Percentiles rank a stretch among this genome's conserved stretches.
Evolutionary conservation across 53 echinoderm and acorn worm species (phyloP).

Genomic region (Holothuria leucospilota): DNA sequence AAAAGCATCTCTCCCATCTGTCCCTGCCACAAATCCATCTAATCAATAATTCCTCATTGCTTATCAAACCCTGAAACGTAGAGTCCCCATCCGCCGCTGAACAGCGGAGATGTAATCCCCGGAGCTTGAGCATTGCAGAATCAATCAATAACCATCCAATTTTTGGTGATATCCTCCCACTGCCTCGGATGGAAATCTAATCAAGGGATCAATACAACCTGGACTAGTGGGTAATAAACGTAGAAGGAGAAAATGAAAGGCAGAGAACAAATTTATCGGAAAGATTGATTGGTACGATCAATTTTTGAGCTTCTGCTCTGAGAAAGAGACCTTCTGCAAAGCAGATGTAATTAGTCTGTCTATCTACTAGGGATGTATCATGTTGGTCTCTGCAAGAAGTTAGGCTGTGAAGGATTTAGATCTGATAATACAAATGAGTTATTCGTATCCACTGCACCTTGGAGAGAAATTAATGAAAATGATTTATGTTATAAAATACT

Average conservation of each 20-base stretch:
- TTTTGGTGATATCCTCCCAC: constrained; percentile 45
- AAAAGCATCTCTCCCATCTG: constrained; percentile 41
- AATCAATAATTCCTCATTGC: constrained; percentile 45
- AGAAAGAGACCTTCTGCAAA: constrained; percentile 12
- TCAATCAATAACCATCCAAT: constrained; percentile 47
- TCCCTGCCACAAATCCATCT: constrained; percentile 47
- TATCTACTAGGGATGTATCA: neutral
- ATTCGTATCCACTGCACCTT: too few species aligned
- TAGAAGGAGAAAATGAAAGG: constrained; percentile 14
- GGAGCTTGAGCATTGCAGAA: constrained; percentile 14
- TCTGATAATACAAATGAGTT: too few species aligned
- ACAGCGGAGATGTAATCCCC: constrained; percentile 17
- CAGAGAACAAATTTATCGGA: constrained; percentile 29
- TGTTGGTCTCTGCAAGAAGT: neutral
- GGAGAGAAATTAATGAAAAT: too few species aligned
- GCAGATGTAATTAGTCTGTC: constrained; percentile 45
- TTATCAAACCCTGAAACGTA: constrained; percentile 38
- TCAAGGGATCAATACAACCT: constrained; percentile 37
- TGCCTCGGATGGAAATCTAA: constrained; percentile 41
- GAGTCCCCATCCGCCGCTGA: constrained; percentile 16
- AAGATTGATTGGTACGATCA: constrained; percentile 48
- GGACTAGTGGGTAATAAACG: constrained; percentile 37
- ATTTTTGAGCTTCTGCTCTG: constrained; percentile 15
- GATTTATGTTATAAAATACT: too few species aligned
- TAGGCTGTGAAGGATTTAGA: too few species aligned